A percentile compares a stretch with the other conserved stretches of the same genome.
Evolutionary conservation across 2,113 vertebrate genomes (phyloP).

Genomic region (Capreolus pygargus): DNA sequence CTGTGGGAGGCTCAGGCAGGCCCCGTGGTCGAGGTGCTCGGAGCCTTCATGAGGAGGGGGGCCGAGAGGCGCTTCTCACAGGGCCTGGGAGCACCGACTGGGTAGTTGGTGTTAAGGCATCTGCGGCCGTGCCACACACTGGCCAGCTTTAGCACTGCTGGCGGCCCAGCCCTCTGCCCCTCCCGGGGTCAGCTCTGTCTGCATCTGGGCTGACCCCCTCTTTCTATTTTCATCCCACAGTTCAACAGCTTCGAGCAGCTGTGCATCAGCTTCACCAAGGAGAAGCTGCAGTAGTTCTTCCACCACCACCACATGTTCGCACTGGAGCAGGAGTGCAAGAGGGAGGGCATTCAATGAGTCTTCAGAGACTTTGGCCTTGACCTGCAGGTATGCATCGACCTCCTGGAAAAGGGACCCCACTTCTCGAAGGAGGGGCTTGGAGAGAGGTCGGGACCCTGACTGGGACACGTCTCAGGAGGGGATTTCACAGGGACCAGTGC

Average conservation of each 20-base stretch:
- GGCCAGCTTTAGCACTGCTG: background rate
- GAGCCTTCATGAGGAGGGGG: background rate
- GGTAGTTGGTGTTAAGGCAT: background rate
- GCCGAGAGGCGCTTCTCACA: background rate
- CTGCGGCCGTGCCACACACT: no score
- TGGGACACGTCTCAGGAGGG: background rate
- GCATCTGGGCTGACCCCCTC: background rate
- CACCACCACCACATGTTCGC: constrained; percentile 76
- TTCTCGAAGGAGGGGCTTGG: background rate
- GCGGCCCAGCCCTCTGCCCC: accelerated
- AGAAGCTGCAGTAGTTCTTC: constrained; percentile 82
- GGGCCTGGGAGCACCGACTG: accelerated
- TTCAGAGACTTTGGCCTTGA: constrained; percentile 90
- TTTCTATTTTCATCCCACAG: constrained; percentile 11
- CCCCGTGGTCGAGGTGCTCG: background rate
- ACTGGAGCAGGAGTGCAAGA: constrained; percentile 79
- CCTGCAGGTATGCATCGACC: constrained; percentile 87
- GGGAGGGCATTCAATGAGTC: constrained; percentile 85
- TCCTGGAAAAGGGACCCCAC: constrained; percentile 80
- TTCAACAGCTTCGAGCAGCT: constrained; percentile 80
- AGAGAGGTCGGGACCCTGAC: background rate
- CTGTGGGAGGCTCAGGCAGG: background rate
- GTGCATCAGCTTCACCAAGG: constrained; percentile 84
- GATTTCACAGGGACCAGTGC: background rate
- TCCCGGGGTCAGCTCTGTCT: background rate